Conservation (phyloP, 2,797 vertebrate genomes). For the Sebastes oblongus region DNA sequence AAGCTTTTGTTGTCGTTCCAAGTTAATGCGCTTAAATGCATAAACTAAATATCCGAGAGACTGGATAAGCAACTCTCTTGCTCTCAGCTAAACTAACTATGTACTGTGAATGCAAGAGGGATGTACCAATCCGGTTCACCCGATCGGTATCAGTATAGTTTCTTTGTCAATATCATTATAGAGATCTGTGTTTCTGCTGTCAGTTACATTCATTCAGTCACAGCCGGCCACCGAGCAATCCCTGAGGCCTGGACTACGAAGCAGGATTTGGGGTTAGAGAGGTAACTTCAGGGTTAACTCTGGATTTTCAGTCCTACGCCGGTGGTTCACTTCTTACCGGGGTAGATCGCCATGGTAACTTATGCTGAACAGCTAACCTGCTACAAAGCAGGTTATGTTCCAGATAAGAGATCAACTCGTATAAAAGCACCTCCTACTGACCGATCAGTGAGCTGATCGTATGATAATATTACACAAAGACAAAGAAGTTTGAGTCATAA, state of each 20-base stretch:
- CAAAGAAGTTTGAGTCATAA: too few relatives aligned
- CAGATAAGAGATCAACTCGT: too few relatives aligned
- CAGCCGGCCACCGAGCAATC: neutral
- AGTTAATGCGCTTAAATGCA: neutral
- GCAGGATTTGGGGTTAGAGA: too few relatives aligned
- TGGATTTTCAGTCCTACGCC: too few relatives aligned
- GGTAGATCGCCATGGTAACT: too few relatives aligned
- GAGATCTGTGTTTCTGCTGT: neutral
- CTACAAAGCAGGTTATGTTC: too few relatives aligned
- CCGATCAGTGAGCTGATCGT: too few relatives aligned
- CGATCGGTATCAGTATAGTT: neutral
- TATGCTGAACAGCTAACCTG: too few relatives aligned
- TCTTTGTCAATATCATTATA: neutral
- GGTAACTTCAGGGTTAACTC: too few relatives aligned
- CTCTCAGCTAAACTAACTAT: neutral
- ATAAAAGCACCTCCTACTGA: too few relatives aligned
- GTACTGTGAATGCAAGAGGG: neutral
- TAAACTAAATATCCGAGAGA: neutral
- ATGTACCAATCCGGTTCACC: neutral
- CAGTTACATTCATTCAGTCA: neutral
- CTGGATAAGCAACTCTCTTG: neutral
- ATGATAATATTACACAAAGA: too few relatives aligned
- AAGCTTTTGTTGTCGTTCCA: slow-evolving; percentile 9
- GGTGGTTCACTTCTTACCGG: too few relatives aligned
- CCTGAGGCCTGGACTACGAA: neutral